Evolutionary conservation across 2,888 invertebrate species (phyloP).

Genomic region (Cenopis cana): DNA sequence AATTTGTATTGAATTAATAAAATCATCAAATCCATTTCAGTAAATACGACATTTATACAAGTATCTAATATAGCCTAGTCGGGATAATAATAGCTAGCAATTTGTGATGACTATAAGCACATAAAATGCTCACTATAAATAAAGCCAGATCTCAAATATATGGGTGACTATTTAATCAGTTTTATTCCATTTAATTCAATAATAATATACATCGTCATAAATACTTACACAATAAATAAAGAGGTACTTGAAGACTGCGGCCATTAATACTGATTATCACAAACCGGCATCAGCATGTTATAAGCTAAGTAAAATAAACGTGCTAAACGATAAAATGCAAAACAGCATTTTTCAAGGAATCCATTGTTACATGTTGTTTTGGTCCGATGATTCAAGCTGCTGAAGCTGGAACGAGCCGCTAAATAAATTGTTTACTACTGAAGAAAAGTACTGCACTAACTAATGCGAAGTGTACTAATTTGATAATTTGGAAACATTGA

Average conservation of each 20-base stretch:
- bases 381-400: conserved; percentile 31
- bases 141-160: no score
- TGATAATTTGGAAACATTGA: no score
- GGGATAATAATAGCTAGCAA: neutral
- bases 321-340: conserved; percentile 13
- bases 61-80: neutral
- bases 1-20: no score
- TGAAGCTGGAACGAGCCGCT: conserved; percentile 24
- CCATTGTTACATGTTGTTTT: conserved; percentile 35
- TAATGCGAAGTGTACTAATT: conserved; percentile 38
- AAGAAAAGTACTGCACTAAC: conserved; percentile 37
- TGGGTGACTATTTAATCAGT: no score
- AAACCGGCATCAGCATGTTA: neutral
- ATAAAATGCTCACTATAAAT: neutral
- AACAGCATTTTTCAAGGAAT: conserved; percentile 15
- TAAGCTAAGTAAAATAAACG: conserved; percentile 7
- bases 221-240: no score
- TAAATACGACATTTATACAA: neutral
- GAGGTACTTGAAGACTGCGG: neutral
- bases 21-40: no score
- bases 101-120: neutral
- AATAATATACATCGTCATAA: no score
- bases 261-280: neutral
- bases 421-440: conserved; percentile 29
- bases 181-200: no score